Conservation (phyloP, 2,113 vertebrate species). For the Peromyscus californicus region DNA sequence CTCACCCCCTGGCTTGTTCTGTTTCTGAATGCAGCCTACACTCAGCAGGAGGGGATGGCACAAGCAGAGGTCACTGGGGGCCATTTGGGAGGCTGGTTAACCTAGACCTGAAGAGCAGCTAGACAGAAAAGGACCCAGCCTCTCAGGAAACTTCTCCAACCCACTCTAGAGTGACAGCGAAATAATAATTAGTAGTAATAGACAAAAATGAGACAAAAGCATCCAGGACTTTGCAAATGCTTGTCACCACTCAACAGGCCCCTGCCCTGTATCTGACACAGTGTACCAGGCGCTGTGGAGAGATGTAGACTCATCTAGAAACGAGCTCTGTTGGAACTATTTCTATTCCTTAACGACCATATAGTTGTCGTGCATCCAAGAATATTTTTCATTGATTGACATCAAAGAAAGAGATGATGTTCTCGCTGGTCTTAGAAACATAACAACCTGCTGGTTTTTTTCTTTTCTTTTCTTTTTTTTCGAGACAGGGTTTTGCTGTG, state of each 20-base stretch:
- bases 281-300: background rate
- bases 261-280: background rate
- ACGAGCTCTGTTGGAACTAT: background rate
- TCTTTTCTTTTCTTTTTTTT: no score
- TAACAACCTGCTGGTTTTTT: no score
- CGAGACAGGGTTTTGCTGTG: no score
- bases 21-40: background rate
- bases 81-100: background rate
- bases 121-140: background rate
- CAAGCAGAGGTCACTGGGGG: background rate
- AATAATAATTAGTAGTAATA: background rate
- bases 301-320: background rate
- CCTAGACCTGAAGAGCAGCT: background rate
- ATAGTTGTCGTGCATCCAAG: background rate
- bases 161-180: conserved; percentile 8
- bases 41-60: background rate
- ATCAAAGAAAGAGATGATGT: conserved; percentile 34
- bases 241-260: background rate
- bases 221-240: background rate
- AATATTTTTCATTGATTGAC: conserved; percentile 46
- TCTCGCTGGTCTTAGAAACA: background rate
- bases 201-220: background rate
- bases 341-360: background rate
- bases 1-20: background rate
- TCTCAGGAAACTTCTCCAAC: conserved; percentile 3